Evolutionary conservation across 1,140 invertebrate genomes (phyloP), one percentile per base, ranked within the genome.

Genomic region (Pristionchus pacificus): DNA sequence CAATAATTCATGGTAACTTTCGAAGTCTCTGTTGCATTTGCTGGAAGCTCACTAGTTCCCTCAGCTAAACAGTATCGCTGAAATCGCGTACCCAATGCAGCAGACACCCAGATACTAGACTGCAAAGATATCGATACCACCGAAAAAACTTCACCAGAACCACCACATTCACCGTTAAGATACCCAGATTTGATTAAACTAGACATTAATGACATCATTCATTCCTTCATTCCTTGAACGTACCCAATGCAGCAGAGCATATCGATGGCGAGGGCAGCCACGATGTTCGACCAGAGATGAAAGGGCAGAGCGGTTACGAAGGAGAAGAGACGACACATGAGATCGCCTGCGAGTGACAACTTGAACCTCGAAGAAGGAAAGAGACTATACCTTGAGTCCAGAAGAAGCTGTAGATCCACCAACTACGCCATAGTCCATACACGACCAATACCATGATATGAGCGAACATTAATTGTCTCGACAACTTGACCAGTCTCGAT

Each of bases 251-350:
- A 80, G 38, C 70, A 80, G 1, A 80, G 60, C 79, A 80, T 80
- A 65, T 80, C 79, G 60, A 81, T 71, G 64, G 79, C 79, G 71
- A 80, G 76, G n/a, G 79, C 79, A 14, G 79, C 79, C 1, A 80
- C 79, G 67, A 80, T 75, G 59, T 80, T 80, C 15, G 79, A 81
- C 79, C 79, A 80, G 19, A 80, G 69, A 70, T 80, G 79, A 63
- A 80, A 80, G 2, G 79, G 79, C 10, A 80, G 65, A 27, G 79
- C 76, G 49, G 65, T 63, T 24, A 78, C 67, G 33, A 81, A 79
- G 27, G 78, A 80, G 67, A 80, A 80, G 14, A 80, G 63, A 38
- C 75, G 72, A 60, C 79, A 80, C 14, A 80, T 49, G n/a, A 76
- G 28, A 60, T 80, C 72, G 2, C 79, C 71, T 73, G 24, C 55